Evolutionary conservation across 2,888 invertebrate species (phyloP).

Genomic region (Tenthredo scrophulariae): DNA sequence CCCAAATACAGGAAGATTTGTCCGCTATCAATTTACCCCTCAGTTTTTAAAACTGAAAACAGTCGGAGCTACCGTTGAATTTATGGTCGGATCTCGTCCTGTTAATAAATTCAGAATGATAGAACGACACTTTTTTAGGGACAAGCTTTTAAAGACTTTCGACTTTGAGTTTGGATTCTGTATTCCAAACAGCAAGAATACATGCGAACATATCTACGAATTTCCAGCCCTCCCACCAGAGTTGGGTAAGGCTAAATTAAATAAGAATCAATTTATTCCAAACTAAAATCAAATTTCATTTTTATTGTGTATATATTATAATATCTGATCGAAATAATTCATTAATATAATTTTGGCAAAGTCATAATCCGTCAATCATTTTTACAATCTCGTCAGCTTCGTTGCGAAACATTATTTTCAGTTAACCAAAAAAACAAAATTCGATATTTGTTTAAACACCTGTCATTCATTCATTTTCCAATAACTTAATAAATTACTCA

Average conservation of each 20-base stretch:
- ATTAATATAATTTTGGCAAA: neutral
- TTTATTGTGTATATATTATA: conserved; percentile 32
- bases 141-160: conserved; percentile 96
- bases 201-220: conserved; percentile 99
- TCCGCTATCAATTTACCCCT: conserved; percentile 99
- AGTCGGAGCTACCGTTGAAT: conserved; percentile 98
- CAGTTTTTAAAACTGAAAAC: conserved; percentile 97
- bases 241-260: conserved; percentile 85
- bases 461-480: neutral
- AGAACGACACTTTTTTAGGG: conserved; percentile 97
- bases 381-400: neutral
- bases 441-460: neutral
- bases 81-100: conserved; percentile 94
- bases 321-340: neutral
- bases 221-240: conserved; percentile 94
- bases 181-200: conserved; percentile 98
- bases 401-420: neutral
- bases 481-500: neutral
- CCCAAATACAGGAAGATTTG: conserved; percentile 96
- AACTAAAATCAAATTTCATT: neutral
- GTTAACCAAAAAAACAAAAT: neutral
- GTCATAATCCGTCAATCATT: neutral
- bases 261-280: conserved; percentile 24
- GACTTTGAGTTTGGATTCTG: conserved; percentile 99
- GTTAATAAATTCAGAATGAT: conserved; percentile 99